These are phyloP conservation scores for Atherix ibis DNA, from an alignment of 2,888 invertebrate genomes.

Conservation along the genomic window DNA sequence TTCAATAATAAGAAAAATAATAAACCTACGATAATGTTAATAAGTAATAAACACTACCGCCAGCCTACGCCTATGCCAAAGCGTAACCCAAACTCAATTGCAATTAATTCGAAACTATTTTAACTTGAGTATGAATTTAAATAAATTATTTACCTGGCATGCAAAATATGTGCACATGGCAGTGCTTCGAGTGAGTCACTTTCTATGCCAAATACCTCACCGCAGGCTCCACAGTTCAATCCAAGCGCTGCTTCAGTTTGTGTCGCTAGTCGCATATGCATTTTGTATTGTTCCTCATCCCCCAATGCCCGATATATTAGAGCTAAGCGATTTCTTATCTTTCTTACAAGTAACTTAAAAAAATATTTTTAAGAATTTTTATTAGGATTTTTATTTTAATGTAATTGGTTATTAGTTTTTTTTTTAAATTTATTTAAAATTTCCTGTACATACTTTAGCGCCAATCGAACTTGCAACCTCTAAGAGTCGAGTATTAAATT, in stretches of 20 bases:
- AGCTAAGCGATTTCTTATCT: slow-evolving; percentile 61
- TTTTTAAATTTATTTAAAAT: background rate
- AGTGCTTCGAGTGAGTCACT: slow-evolving; percentile 61
- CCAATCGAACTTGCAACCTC: slow-evolving; percentile 76
- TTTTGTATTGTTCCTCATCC: slow-evolving; percentile 61
- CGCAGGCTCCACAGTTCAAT: slow-evolving; percentile 67
- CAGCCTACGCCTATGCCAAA: no score
- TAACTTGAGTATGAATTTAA: no score
- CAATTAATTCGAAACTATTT: no score
- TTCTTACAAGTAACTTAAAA: slow-evolving; percentile 54
- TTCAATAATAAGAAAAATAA: no score
- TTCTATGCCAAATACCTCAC: slow-evolving; percentile 57
- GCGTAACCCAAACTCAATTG: no score
- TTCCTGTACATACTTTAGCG: slow-evolving; percentile 48
- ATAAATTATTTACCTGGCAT: slow-evolving; percentile 56
- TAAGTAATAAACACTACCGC: no score
- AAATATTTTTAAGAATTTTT: slow-evolving; percentile 1
- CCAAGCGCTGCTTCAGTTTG: slow-evolving; percentile 59
- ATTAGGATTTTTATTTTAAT: background rate
- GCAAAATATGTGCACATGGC: slow-evolving; percentile 76
- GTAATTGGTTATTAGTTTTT: slow-evolving; percentile 1
- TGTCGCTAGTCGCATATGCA: slow-evolving; percentile 44
- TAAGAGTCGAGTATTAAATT: slow-evolving; percentile 67
- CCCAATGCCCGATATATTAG: slow-evolving; percentile 69
- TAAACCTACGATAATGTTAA: no score